Evolutionary conservation across 2,113 vertebrate genomes (phyloP).

Genomic region (Hemiscyllium ocellatum): DNA sequence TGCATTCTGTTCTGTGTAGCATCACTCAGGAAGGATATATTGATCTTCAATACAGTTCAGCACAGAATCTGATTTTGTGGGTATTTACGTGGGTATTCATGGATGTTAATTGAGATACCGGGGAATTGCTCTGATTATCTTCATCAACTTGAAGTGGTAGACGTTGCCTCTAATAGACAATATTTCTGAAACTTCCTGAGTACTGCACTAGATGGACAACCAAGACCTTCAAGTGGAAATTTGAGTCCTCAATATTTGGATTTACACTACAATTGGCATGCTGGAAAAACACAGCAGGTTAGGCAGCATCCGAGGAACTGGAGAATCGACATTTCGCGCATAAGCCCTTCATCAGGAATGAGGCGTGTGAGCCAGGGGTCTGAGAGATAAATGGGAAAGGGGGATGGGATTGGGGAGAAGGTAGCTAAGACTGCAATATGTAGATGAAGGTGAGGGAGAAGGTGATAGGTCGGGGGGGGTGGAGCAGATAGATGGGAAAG

Average conservation of each 20-base stretch:
- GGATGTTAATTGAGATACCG: neutral
- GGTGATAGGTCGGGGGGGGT: too few species aligned
- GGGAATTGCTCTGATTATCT: neutral
- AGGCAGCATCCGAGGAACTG: too few species aligned
- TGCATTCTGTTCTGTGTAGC: neutral
- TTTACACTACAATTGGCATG: too few species aligned
- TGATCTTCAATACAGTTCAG: neutral
- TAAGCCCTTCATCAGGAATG: too few species aligned
- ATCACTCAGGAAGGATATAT: neutral
- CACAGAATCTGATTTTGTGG: neutral
- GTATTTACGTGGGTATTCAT: neutral
- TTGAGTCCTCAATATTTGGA: neutral
- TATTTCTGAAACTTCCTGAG: neutral
- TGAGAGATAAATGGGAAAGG: too few species aligned
- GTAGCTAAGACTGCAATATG: too few species aligned
- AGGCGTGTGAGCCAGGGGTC: too few species aligned
- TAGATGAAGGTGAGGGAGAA: too few species aligned
- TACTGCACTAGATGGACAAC: neutral
- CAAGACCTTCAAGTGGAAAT: neutral
- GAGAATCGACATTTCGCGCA: too few species aligned
- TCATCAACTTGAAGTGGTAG: neutral
- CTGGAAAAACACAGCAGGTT: too few species aligned
- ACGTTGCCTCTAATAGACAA: neutral
- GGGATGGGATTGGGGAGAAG: too few species aligned
- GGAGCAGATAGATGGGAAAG: too few species aligned